phyloP scores from a whole-genome alignment of 2,113 vertebrate genomes.

The Hypanus sabinus region DNA sequence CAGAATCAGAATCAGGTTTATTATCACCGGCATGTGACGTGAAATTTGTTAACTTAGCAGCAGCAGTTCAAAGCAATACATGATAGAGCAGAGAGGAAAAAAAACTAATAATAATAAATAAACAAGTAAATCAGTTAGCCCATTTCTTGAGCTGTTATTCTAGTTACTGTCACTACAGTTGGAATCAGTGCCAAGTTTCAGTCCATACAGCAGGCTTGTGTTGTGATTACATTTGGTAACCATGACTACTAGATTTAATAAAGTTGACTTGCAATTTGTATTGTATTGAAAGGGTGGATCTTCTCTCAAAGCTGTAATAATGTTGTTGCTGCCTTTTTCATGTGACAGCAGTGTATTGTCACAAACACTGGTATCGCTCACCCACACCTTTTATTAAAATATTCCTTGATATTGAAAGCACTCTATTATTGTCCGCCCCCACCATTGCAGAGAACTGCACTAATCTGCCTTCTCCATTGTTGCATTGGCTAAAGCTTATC shows the following conservation, averaged over 20 bases:
- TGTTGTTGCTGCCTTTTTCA: neutral
- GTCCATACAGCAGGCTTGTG: neutral
- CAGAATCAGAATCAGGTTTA: too few species aligned
- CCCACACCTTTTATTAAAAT: neutral
- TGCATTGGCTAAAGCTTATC: neutral
- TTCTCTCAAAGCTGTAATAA: neutral
- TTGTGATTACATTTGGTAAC: neutral
- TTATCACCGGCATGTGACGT: too few species aligned
- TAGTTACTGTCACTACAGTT: neutral
- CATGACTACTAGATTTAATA: neutral
- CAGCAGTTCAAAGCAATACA: too few species aligned
- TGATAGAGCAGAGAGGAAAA: too few species aligned
- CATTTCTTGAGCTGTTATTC: neutral
- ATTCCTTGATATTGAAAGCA: too few species aligned
- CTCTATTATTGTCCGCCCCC: too few species aligned
- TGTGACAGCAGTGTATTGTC: neutral
- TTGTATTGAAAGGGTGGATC: constrained; percentile 6
- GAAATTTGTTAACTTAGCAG: too few species aligned
- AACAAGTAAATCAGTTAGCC: too few species aligned
- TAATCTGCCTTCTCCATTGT: neutral
- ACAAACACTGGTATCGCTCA: neutral
- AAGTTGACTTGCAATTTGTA: neutral
- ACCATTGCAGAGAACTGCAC: neutral
- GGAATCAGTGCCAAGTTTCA: neutral
- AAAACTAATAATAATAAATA: too few species aligned